Conservation (phyloP, 2,888 invertebrate genomes). For the Nasonovia ribisnigri region DNA sequence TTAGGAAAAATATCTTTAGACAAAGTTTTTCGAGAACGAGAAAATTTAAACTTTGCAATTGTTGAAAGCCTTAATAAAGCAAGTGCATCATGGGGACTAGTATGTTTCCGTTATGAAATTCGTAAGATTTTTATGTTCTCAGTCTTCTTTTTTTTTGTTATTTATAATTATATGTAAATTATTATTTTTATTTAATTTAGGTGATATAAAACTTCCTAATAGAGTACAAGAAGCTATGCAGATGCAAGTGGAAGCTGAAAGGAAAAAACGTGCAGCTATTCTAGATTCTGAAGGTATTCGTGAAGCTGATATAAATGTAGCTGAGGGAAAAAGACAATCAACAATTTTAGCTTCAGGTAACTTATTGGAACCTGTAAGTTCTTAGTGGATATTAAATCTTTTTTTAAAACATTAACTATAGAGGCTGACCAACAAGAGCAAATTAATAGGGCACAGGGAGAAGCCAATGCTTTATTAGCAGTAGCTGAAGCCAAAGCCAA, state of each 20-base stretch:
- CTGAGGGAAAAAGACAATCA: slow-evolving; percentile 93
- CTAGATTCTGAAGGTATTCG: slow-evolving; percentile 96
- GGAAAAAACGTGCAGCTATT: slow-evolving; percentile 95
- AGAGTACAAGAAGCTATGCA: slow-evolving; percentile 99
- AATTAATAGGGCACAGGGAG: slow-evolving; percentile 93
- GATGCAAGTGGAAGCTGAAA: slow-evolving; percentile 99
- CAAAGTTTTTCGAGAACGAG: slow-evolving; percentile 96
- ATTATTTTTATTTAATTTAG: slow-evolving; percentile 65
- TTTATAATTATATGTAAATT: slow-evolving; percentile 3
- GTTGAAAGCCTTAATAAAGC: slow-evolving; percentile 98
- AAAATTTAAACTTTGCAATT: slow-evolving; percentile 93
- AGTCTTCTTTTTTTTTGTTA: slow-evolving; percentile 4
- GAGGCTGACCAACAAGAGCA: slow-evolving; percentile 96
- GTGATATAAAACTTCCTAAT: slow-evolving; percentile 76
- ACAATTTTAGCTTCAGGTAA: slow-evolving; percentile 90
- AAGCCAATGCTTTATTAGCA: slow-evolving; percentile 90
- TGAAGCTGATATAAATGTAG: slow-evolving; percentile 95
- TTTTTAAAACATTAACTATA: slow-evolving; percentile 69
- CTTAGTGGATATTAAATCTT: background rate
- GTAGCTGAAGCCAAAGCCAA: slow-evolving; percentile 92
- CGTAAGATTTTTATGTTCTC: slow-evolving; percentile 73
- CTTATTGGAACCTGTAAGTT: background rate
- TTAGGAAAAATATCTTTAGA: slow-evolving; percentile 97
- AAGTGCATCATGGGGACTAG: slow-evolving; percentile 97
- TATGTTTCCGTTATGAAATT: slow-evolving; percentile 95